Evolutionary conservation across 64 coral and sea anemone genomes (phyloP).

Genomic region (Catalaphyllia jardinei): DNA sequence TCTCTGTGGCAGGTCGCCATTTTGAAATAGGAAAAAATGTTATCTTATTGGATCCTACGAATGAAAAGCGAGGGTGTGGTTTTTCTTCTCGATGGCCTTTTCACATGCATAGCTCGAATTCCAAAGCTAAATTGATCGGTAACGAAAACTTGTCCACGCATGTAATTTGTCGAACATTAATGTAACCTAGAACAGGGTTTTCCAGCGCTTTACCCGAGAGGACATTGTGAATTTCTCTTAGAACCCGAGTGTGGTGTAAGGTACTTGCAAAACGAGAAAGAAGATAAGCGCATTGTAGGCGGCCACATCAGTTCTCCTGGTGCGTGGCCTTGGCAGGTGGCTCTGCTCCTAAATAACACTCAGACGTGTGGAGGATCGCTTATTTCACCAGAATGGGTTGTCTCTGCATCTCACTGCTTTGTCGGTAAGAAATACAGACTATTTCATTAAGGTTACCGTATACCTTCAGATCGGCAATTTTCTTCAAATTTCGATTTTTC

Average conservation of each 20-base stretch:
- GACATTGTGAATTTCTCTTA: not conserved
- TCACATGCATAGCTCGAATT: too few relatives aligned
- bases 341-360: slow-evolving; percentile 46
- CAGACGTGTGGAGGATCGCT: slow-evolving; percentile 66
- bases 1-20: too few relatives aligned
- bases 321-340: slow-evolving; percentile 72
- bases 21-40: too few relatives aligned
- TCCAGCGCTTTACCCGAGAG: not conserved
- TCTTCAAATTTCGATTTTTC: too few relatives aligned
- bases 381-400: slow-evolving; percentile 61
- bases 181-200: not conserved
- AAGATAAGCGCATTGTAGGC: slow-evolving; percentile 59
- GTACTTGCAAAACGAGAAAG: not conserved
- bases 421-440: not conserved
- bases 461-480: too few relatives aligned
- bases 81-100: too few relatives aligned
- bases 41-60: too few relatives aligned
- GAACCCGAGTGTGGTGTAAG: slow-evolving; percentile 40
- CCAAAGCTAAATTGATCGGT: too few relatives aligned
- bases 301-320: slow-evolving; percentile 31
- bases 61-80: too few relatives aligned
- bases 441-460: too few relatives aligned
- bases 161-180: not conserved
- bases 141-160: too few relatives aligned
- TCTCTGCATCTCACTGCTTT: slow-evolving; percentile 69